These are phyloP conservation scores for Hemicordylus capensis DNA, from an alignment of 2,113 vertebrate species.

Conservation along the genomic window DNA sequence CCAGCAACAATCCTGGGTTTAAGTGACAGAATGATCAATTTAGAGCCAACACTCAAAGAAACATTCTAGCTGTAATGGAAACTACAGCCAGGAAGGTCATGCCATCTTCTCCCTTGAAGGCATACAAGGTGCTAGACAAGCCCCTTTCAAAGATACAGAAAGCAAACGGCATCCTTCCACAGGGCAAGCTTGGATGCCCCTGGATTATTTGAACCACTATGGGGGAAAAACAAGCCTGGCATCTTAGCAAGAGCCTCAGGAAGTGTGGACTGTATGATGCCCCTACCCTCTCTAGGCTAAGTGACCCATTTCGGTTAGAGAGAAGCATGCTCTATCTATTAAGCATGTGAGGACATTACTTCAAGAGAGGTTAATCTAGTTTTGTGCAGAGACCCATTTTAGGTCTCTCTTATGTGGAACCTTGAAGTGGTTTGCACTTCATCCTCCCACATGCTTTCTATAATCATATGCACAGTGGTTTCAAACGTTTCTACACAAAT, in stretches of 20 bases:
- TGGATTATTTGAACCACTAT: background rate
- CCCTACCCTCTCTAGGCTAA: background rate
- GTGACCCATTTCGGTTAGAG: background rate
- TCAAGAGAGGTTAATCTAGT: background rate
- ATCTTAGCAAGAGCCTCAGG: background rate
- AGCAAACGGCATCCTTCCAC: background rate
- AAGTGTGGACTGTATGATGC: background rate
- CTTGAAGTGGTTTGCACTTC: background rate
- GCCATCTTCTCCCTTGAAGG: background rate
- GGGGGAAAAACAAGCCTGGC: background rate
- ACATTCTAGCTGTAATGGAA: background rate
- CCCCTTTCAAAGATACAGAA: background rate
- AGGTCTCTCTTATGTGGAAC: background rate
- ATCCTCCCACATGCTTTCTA: background rate
- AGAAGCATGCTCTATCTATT: background rate
- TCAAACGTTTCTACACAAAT: background rate
- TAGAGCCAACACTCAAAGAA: background rate
- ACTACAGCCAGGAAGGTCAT: background rate
- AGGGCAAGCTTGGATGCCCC: background rate
- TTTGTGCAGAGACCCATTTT: no score
- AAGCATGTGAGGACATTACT: background rate
- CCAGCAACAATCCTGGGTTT: background rate
- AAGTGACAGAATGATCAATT: background rate
- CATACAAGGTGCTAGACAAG: background rate
- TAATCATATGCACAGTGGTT: background rate